phyloP scores from a whole-genome alignment of 1,140 invertebrate genomes.

The Drosophila tropicalis region DNA sequence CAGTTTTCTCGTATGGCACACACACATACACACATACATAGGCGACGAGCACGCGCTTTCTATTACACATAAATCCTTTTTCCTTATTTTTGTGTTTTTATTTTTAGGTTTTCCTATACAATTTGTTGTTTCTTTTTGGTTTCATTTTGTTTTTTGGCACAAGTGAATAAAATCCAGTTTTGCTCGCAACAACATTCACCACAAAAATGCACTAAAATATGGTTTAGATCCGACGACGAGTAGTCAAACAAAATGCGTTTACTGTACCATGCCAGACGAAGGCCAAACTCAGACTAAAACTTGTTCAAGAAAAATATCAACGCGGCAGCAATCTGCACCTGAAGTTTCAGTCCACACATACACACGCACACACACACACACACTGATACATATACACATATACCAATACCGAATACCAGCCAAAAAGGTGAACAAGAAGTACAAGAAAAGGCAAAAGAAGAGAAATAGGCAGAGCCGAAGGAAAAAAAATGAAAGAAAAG shows the following conservation, averaged over 20 bases:
- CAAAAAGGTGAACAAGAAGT: conserved; percentile 65
- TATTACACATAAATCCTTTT: conserved; percentile 43
- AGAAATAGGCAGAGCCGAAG: conserved; percentile 69
- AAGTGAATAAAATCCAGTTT: conserved; percentile 60
- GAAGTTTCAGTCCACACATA: conserved; percentile 63
- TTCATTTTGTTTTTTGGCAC: conserved; percentile 25
- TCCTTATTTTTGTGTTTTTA: conserved; percentile 30
- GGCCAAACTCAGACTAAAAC: conserved; percentile 83
- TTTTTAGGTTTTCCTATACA: conserved; percentile 30
- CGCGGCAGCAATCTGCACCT: conserved; percentile 67
- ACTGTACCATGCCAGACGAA: conserved; percentile 83
- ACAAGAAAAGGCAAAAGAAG: conserved; percentile 57
- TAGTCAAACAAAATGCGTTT: conserved; percentile 51
- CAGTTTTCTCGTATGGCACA: conserved; percentile 19
- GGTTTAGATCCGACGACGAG: conserved; percentile 44
- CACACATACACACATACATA: not conserved
- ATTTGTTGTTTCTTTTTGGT: conserved; percentile 26
- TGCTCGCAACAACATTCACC: conserved; percentile 37
- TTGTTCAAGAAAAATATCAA: conserved; percentile 77
- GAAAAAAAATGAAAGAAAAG: conserved; percentile 55
- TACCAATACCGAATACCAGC: conserved; percentile 72
- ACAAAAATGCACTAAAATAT: conserved; percentile 29
- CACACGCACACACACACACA: conserved; percentile 24
- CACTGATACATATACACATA: conserved; percentile 1
- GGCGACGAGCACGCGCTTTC: conserved; percentile 40